Conservation (phyloP, 2,797 vertebrate species). For the Lemur catta region DNA sequence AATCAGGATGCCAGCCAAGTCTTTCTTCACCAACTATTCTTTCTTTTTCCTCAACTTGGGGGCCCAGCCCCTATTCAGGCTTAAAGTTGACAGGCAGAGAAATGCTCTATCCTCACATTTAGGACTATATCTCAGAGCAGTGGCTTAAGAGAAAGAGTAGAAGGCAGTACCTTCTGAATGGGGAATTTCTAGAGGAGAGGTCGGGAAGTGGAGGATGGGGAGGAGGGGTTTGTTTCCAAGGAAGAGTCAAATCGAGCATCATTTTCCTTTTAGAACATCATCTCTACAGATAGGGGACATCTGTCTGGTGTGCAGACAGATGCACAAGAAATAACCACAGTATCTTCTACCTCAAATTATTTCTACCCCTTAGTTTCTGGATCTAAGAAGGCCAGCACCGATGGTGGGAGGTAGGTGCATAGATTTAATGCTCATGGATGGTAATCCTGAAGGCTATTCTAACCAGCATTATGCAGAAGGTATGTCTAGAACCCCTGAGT, state of each 20-base stretch:
- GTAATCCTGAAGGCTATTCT: not conserved
- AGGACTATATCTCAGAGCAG: not conserved
- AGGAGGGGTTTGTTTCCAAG: not conserved
- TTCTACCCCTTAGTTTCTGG: not conserved
- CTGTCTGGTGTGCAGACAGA: not conserved
- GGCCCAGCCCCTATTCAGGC: not conserved
- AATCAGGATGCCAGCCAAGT: not conserved
- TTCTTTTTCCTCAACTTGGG: not conserved
- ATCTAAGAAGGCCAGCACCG: not conserved
- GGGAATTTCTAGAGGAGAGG: not conserved
- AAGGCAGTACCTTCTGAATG: not conserved
- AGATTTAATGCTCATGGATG: not conserved
- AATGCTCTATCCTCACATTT: not conserved
- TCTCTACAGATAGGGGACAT: not conserved
- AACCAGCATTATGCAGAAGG: not conserved
- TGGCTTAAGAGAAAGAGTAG: not conserved
- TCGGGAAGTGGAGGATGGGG: not conserved
- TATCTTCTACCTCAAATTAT: not conserved
- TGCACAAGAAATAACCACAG: not conserved
- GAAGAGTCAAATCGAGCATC: not conserved
- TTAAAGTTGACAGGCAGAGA: not conserved
- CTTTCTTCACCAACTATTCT: not conserved
- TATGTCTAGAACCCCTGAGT: not conserved
- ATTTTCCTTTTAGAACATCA: not conserved
- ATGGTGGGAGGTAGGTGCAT: not conserved